A percentile compares a stretch with the other conserved stretches of the same genome.
These are phyloP conservation scores for Lepidothrix coronata DNA, from an alignment of 2,113 vertebrate species.

Conservation along the genomic window DNA sequence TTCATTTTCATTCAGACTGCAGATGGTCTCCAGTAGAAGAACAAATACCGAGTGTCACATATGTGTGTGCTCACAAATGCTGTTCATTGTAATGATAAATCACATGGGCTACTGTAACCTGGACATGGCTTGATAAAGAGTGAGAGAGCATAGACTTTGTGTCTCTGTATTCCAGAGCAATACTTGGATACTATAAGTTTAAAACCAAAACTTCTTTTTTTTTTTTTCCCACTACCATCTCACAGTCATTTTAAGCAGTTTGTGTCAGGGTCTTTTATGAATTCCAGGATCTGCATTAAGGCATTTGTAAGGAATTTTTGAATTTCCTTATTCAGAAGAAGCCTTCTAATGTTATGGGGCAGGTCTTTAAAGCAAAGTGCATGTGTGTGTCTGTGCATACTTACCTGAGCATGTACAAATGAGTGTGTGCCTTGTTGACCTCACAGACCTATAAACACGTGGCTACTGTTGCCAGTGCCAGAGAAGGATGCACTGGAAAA, in stretches of 20 bases:
- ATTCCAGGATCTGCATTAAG: not conserved
- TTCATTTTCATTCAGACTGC: not conserved
- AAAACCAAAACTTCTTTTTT: not conserved
- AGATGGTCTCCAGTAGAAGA: not conserved
- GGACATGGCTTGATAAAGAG: not conserved
- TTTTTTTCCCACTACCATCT: not conserved
- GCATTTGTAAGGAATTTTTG: not conserved
- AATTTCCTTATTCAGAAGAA: not conserved
- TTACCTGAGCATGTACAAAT: not conserved
- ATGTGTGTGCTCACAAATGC: not conserved
- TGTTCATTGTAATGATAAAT: not conserved
- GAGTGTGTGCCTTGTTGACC: not conserved
- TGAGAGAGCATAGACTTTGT: not conserved
- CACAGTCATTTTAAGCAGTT: not conserved
- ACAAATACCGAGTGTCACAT: not conserved
- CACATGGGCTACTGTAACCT: constrained; percentile 1
- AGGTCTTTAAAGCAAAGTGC: not conserved
- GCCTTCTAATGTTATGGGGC: not conserved
- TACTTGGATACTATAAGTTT: not conserved
- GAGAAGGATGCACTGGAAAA: not conserved
- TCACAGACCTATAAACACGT: not conserved
- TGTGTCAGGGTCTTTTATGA: not conserved
- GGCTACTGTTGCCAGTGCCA: not conserved
- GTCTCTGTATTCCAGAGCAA: constrained; percentile 27
- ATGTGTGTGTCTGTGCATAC: not conserved